Percentiles rank a stretch among this genome's conserved stretches.
phyloP scores from a whole-genome alignment of 2,797 vertebrate genomes.

The Glyptemys insculpta region DNA sequence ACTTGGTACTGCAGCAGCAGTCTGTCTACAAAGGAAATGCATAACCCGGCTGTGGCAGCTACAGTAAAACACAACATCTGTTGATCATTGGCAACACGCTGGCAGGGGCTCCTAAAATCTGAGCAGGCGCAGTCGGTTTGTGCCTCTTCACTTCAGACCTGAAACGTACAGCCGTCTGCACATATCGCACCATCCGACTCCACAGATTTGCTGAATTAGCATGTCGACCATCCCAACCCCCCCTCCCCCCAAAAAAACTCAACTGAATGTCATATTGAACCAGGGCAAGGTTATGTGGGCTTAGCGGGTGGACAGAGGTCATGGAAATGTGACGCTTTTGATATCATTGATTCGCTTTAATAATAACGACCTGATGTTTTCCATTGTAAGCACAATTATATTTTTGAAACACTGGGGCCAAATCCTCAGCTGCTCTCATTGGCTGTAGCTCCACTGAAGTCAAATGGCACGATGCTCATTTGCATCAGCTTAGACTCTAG shows the following conservation, averaged over 20 bases:
- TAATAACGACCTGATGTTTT: conserved; percentile 57
- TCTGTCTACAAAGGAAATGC: conserved; percentile 75
- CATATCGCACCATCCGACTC: neutral
- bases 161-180: conserved; percentile 36
- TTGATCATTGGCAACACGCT: conserved; percentile 61
- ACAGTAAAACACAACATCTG: conserved; percentile 78
- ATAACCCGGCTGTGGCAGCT: conserved; percentile 70
- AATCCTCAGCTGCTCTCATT: neutral
- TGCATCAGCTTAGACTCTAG: neutral
- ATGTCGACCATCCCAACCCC: conserved; percentile 33
- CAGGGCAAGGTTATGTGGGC: conserved; percentile 57
- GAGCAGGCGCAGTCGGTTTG: neutral
- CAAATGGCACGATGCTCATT: neutral
- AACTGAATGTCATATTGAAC: conserved; percentile 36
- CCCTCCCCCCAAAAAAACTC: neutral
- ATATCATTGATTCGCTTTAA: neutral
- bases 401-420: conserved; percentile 1
- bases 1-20: conserved; percentile 19
- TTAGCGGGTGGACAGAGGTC: conserved; percentile 34
- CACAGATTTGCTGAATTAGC: conserved; percentile 66
- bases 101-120: conserved; percentile 28
- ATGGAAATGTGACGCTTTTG: conserved; percentile 31
- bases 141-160: conserved; percentile 44
- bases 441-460: fast-evolving
- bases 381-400: neutral